Base-by-base conservation (phyloP, 2,113 vertebrate species). In the Eulemur rufifrons region DNA sequence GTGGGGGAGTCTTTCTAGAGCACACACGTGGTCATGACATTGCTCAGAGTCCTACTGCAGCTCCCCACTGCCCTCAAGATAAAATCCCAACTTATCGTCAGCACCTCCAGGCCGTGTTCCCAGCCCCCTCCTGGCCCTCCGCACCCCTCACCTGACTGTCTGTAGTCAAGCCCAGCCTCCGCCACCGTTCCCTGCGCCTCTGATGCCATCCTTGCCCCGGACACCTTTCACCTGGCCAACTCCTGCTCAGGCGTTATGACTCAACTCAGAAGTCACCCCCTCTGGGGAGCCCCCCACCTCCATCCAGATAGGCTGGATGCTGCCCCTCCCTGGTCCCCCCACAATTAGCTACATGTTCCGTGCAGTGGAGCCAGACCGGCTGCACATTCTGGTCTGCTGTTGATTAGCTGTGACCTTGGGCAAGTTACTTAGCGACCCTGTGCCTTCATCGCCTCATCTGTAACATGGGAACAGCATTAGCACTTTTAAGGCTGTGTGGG, bases 391-490 rank as follows among this genome's bases (percentile, higher is more conserved):
- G 34, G 5, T 89, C 45, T 77, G 34, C 56, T 87, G 1, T 71
- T 85, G 37, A 59, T 85, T 42, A 37, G n/a, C 69, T 77, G 76
- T 93, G 71, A 81, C 29, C 85, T 47, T 63, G 34, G 42, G 7
- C 64, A 64, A 54, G 32, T 68, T 27, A 27, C 56, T 56, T 64
- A 52, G 64, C 82, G 10, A 85, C 80, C 80, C 74, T 93, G 32
- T 78, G 68, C 61, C 68, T 86, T 74, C 15, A 17, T 91, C 20
- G 34, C 11, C 81, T 85, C 54, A 32, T 87, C 68, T 95, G 77
- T 80, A 74, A 84, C 52, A 64, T 50, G 18, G 42, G 15, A 10
- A 10, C 42, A 39, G 39, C 29, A 15, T 82, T 61, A 37, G 12
- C 63, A 45, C 37, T 66, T 23, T 66, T 21, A n/a, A 45, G 39